Conservation (phyloP, 2,113 vertebrate genomes). For the Cichladusa arquata region DNA sequence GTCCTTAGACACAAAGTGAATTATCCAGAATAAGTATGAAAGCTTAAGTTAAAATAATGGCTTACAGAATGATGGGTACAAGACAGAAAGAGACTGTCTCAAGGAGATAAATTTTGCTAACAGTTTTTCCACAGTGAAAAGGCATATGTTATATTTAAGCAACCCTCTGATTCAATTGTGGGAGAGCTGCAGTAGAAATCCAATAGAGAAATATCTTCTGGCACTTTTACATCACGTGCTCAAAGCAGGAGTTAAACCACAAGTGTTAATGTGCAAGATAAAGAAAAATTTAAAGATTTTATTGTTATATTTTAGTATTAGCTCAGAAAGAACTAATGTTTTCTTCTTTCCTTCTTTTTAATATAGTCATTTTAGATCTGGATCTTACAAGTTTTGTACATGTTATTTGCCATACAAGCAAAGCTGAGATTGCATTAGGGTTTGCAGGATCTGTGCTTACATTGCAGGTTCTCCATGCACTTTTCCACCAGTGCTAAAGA, state of each 20-base stretch:
- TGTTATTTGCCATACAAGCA: background rate
- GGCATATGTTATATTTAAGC: background rate
- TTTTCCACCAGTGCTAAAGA: background rate
- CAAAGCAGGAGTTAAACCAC: background rate
- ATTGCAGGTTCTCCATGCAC: background rate
- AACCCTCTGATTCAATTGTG: background rate
- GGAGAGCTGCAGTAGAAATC: background rate
- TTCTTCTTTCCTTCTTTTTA: background rate
- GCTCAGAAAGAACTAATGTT: background rate
- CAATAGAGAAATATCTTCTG: background rate
- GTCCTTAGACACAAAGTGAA: background rate
- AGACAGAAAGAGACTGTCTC: background rate
- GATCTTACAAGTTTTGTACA: background rate
- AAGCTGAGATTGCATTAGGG: background rate
- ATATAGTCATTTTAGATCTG: background rate
- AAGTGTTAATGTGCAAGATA: background rate
- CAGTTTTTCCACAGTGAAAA: background rate
- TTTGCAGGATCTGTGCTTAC: background rate
- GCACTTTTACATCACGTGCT: background rate
- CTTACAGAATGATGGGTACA: background rate
- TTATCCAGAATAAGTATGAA: background rate
- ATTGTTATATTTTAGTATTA: background rate
- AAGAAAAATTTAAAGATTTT: background rate
- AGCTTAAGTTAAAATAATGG: slow-evolving; percentile 8
- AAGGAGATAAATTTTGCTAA: background rate